Conservation (phyloP, 2,113 vertebrate species). For the Campylomormyrus tamandua region DNA sequence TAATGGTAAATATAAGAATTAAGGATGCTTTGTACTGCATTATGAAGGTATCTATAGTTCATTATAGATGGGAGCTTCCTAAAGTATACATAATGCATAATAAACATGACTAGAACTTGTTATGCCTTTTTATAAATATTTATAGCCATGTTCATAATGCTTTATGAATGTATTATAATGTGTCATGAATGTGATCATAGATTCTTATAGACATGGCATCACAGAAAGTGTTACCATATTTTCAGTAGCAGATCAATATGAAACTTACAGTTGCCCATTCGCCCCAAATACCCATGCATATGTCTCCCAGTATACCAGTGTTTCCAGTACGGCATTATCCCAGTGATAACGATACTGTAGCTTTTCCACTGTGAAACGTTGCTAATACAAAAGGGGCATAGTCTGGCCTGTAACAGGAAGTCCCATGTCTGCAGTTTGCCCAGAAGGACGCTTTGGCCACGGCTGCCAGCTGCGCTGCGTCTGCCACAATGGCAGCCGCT, state of each 20-base stretch:
- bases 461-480: constrained; percentile 60
- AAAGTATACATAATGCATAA: not conserved
- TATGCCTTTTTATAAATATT: not conserved
- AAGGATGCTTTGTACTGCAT: not conserved
- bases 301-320: not conserved
- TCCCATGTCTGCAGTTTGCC: constrained; percentile 53
- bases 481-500: constrained; percentile 61
- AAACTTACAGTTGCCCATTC: not conserved
- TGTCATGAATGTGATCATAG: too few species aligned
- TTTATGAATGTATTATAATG: too few species aligned
- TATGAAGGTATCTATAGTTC: not conserved
- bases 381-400: not conserved
- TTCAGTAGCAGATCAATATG: not conserved
- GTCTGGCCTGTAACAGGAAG: not conserved
- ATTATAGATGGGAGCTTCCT: not conserved
- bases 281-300: not conserved
- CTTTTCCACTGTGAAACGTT: not conserved
- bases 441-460: constrained; percentile 55
- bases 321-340: not conserved
- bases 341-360: not conserved
- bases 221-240: not conserved
- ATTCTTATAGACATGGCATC: not conserved
- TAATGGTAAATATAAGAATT: not conserved
- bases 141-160: too few species aligned
- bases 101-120: not conserved